Evolutionary conservation across 2,113 vertebrate species (phyloP).

Genomic region (Picathartes gymnocephalus): DNA sequence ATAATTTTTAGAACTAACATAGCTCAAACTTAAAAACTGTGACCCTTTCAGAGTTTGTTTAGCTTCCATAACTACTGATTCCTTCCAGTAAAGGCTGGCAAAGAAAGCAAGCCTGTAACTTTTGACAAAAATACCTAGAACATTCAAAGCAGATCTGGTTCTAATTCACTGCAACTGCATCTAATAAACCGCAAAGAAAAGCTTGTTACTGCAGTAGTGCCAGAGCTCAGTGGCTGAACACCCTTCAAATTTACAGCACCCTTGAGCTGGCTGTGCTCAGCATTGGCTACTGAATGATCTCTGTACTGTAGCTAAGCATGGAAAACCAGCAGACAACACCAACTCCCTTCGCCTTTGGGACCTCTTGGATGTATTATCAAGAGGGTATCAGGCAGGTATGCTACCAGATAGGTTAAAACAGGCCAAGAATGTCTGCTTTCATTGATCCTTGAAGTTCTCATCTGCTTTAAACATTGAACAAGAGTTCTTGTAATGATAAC

Average conservation of each 20-base stretch:
- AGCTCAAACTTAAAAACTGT: not conserved
- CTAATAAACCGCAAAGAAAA: not conserved
- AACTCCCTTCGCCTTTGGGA: accelerated
- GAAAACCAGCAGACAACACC: not conserved
- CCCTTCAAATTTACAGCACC: not conserved
- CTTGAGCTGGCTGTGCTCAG: not conserved
- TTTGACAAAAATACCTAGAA: not conserved
- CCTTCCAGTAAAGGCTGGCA: not conserved
- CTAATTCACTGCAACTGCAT: not conserved
- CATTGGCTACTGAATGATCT: not conserved
- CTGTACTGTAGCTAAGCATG: not conserved
- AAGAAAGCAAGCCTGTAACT: not conserved
- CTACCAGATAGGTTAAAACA: accelerated
- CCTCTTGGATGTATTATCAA: not conserved
- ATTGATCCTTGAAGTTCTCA: not conserved
- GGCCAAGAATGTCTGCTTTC: not conserved
- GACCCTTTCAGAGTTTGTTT: not conserved
- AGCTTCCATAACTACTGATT: not conserved
- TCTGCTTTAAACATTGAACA: not conserved
- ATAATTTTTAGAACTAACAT: not conserved
- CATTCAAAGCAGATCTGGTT: not conserved
- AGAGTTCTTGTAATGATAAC: not conserved
- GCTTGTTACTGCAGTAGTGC: not conserved
- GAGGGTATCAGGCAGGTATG: not conserved
- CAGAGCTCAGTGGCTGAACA: not conserved